Evolutionary conservation across 2,113 vertebrate genomes (phyloP).

Genomic region (Otocyon megalotis): DNA sequence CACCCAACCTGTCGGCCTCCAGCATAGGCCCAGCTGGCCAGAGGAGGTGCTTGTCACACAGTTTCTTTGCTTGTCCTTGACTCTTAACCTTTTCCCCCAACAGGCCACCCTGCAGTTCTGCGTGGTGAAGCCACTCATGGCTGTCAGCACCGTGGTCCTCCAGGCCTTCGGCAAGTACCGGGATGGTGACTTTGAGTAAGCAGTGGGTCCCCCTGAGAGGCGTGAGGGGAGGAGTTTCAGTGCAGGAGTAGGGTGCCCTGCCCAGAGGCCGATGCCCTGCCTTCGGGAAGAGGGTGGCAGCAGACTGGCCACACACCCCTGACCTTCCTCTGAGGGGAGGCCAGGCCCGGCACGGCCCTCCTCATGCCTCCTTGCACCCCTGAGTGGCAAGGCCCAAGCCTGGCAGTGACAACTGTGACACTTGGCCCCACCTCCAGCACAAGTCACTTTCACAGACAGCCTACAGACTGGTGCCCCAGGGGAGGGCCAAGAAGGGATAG

Average conservation of each 20-base stretch:
- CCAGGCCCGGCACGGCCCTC: no score
- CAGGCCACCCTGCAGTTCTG: conserved; percentile 98
- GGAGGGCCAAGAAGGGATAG: background rate
- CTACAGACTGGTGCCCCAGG: no score
- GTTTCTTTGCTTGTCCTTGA: background rate
- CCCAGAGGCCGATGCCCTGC: background rate
- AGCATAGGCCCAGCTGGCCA: background rate
- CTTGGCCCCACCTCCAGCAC: fast-evolving
- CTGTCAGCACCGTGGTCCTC: conserved; percentile 94
- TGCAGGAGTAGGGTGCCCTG: background rate
- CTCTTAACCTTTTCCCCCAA: background rate
- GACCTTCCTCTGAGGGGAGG: background rate
- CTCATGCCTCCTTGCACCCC: fast-evolving
- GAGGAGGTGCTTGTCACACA: no score
- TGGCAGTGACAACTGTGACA: background rate
- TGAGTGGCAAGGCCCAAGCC: background rate
- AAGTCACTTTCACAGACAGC: background rate
- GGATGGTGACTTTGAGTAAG: conserved; percentile 98
- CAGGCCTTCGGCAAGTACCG: conserved; percentile 96
- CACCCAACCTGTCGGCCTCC: fast-evolving
- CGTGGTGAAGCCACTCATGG: conserved; percentile 97
- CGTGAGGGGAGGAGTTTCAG: background rate
- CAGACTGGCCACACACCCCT: background rate
- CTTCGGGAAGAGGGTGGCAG: background rate
- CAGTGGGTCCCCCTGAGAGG: background rate